These are phyloP conservation scores for Centropus unirufus DNA, from an alignment of 2,113 vertebrate species.

Conservation along the genomic window DNA sequence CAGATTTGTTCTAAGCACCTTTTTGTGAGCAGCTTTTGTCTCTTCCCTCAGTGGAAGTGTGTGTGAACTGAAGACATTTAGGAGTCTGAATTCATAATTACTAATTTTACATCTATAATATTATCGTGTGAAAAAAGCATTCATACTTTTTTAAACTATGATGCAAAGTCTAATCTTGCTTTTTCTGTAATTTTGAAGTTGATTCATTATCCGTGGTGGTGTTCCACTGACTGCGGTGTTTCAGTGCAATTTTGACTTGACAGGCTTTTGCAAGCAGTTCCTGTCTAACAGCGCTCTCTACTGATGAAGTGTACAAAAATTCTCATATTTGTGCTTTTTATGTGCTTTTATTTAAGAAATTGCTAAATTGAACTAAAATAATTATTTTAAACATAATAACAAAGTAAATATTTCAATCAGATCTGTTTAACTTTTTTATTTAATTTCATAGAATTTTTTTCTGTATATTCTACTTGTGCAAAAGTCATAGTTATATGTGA, in stretches of 20 bases:
- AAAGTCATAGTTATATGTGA: background rate
- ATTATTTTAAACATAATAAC: background rate
- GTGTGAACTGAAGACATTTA: fast-evolving
- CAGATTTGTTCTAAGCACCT: background rate
- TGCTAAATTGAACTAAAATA: background rate
- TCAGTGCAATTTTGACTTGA: background rate
- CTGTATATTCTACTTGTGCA: background rate
- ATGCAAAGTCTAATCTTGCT: background rate
- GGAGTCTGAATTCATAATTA: background rate
- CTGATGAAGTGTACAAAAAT: constrained; percentile 32
- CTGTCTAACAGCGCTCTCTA: constrained; percentile 73
- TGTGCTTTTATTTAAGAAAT: background rate
- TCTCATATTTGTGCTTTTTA: background rate
- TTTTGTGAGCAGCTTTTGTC: background rate
- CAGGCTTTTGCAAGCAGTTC: background rate
- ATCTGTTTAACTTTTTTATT: background rate
- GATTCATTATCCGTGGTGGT: background rate
- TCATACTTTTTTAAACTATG: background rate
- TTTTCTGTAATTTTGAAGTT: background rate
- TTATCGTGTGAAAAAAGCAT: background rate
- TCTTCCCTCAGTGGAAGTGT: background rate
- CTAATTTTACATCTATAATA: background rate
- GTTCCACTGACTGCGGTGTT: background rate
- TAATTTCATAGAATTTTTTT: background rate
- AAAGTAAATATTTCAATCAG: background rate